A percentile compares a stretch with the other conserved stretches of the same genome.
Conservation (phyloP, 2,113 vertebrate species). For the Desmodus rotundus region DNA sequence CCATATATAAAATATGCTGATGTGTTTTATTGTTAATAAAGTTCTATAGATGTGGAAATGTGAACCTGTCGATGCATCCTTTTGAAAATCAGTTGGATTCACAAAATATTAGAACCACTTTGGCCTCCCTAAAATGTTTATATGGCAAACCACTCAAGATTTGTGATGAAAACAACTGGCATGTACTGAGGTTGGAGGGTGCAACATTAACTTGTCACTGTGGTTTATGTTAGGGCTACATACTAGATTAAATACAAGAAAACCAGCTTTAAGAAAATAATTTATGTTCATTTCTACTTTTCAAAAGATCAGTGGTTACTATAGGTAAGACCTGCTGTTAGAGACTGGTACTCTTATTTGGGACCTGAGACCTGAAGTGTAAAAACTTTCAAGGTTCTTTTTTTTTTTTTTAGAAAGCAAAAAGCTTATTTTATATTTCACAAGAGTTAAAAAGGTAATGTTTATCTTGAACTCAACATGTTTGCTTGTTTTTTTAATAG, state of each 20-base stretch:
- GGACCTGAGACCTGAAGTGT: neutral
- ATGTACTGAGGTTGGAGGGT: neutral
- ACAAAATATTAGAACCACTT: neutral
- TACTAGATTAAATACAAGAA: neutral
- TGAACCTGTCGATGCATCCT: constrained; percentile 36
- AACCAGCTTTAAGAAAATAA: neutral
- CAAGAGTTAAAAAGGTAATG: neutral
- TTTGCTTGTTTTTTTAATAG: neutral
- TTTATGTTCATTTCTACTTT: neutral
- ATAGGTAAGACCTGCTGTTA: neutral
- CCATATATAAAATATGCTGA: constrained; percentile 38
- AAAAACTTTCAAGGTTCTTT: neutral
- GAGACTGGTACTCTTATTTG: neutral
- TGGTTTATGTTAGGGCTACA: neutral
- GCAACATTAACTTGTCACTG: neutral
- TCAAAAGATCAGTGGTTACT: neutral
- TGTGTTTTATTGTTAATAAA: constrained; percentile 65
- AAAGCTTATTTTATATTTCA: neutral
- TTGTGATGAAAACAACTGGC: neutral
- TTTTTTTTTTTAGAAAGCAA: neutral
- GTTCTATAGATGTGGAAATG: constrained; percentile 42
- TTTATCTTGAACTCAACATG: neutral
- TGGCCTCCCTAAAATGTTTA: neutral
- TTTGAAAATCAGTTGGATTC: constrained; percentile 34
- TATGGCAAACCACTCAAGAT: neutral